phyloP scores from a whole-genome alignment of 1,140 invertebrate species.

The Carposina sasakii region DNA sequence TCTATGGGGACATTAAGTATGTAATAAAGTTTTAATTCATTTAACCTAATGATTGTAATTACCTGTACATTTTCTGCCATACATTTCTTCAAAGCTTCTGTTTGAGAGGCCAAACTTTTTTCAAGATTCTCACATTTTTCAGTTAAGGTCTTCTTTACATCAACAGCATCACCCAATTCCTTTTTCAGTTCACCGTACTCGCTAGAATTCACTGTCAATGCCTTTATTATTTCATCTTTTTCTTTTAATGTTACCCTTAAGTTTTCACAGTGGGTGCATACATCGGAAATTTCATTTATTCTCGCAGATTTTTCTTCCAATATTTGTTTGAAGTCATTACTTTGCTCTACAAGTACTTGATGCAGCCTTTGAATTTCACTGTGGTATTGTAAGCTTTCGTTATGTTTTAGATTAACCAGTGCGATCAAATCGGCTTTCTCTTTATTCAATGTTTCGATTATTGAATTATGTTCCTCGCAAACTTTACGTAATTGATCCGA shows the following conservation, averaged over 20 bases:
- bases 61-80: constrained; percentile 71
- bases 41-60: too few relatives aligned
- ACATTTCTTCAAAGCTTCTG: constrained; percentile 70
- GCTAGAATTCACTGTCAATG: constrained; percentile 41
- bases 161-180: constrained; percentile 36
- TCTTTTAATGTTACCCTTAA: constrained; percentile 47
- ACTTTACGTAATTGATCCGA: constrained; percentile 36
- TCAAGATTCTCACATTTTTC: constrained; percentile 77
- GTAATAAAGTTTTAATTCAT: too few relatives aligned
- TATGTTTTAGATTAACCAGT: constrained; percentile 84
- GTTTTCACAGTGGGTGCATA: constrained; percentile 45
- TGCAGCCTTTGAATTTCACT: constrained; percentile 86
- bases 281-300: constrained; percentile 43
- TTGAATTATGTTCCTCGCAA: constrained; percentile 45
- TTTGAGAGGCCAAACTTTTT: constrained; percentile 74
- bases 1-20: too few relatives aligned
- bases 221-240: constrained; percentile 54
- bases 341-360: constrained; percentile 66
- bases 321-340: constrained; percentile 68
- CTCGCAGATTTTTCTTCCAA: constrained; percentile 68
- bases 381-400: constrained; percentile 87
- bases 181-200: constrained; percentile 34
- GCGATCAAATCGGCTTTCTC: constrained; percentile 85
- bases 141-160: constrained; percentile 40
- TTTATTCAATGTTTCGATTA: constrained; percentile 53